These are phyloP conservation scores for Nyleta sp. DNA, from an alignment of 2,888 invertebrate species.

Conservation along the genomic window DNA sequence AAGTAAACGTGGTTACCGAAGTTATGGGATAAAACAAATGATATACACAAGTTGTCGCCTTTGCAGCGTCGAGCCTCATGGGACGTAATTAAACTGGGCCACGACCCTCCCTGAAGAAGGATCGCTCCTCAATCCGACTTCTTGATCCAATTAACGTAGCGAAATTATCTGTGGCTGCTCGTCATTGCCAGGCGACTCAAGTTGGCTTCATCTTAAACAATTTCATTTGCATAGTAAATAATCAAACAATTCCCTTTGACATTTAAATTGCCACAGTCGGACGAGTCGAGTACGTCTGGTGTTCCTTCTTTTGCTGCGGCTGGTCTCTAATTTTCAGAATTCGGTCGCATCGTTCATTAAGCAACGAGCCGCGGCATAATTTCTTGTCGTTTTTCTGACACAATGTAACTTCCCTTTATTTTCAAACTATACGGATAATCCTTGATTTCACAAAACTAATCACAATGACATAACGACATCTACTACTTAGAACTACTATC, in stretches of 20 bases:
- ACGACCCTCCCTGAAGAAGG: conserved; percentile 73
- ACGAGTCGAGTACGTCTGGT: conserved; percentile 57
- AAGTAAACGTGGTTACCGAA: conserved; percentile 20
- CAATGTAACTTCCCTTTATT: too few species aligned
- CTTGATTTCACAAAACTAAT: too few species aligned
- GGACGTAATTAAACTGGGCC: conserved; percentile 79
- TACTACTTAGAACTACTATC: too few species aligned
- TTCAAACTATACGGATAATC: too few species aligned
- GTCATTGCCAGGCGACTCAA: conserved; percentile 68
- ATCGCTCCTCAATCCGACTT: conserved; percentile 78
- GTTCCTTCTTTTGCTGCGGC: conserved; percentile 49
- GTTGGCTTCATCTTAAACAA: conserved; percentile 77
- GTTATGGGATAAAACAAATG: conserved; percentile 48
- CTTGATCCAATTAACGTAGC: conserved; percentile 82
- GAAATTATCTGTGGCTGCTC: conserved; percentile 77
- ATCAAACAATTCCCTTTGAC: conserved; percentile 82
- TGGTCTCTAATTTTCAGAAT: conserved; percentile 75
- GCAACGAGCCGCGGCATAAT: conserved; percentile 69
- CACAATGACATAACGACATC: too few species aligned
- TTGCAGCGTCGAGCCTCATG: conserved; percentile 76
- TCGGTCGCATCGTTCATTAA: conserved; percentile 69
- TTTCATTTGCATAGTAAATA: conserved; percentile 82
- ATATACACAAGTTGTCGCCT: conserved; percentile 58
- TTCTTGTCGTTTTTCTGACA: conserved; percentile 62
- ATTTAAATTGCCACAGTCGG: conserved; percentile 77